A percentile compares a stretch with the other conserved stretches of the same genome.
Conservation (phyloP, 2,797 vertebrate genomes). For the Serranus cabrilla region DNA sequence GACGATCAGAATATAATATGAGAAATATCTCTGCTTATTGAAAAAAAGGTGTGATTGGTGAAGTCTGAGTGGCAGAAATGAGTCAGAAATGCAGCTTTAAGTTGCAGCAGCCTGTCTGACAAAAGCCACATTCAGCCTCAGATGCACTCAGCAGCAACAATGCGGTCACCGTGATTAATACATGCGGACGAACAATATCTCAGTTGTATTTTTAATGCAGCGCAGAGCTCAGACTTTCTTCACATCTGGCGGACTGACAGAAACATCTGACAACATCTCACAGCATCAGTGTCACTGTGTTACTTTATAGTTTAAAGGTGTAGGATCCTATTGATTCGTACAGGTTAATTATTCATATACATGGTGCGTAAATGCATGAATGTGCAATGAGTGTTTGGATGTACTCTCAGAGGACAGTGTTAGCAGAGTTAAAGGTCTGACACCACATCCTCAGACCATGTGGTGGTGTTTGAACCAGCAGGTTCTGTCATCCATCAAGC, state of each 20-base stretch:
- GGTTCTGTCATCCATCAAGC: conserved; percentile 19
- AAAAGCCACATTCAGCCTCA: conserved; percentile 28
- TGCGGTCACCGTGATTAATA: conserved; percentile 28
- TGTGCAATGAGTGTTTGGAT: conserved; percentile 54
- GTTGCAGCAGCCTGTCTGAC: conserved; percentile 8
- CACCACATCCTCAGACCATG: conserved; percentile 10
- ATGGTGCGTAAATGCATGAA: conserved; percentile 39
- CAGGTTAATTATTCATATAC: conserved; percentile 38
- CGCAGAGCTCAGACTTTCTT: conserved; percentile 28
- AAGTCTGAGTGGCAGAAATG: background rate
- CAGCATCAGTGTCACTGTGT: conserved; percentile 11
- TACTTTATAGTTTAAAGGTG: conserved; percentile 40
- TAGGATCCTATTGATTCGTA: conserved; percentile 15
- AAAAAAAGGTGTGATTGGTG: background rate
- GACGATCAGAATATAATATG: no score
- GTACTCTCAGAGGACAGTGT: conserved; percentile 34
- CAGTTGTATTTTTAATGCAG: conserved; percentile 56
- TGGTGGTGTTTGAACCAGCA: conserved; percentile 26
- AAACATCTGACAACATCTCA: conserved; percentile 20
- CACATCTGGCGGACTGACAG: conserved; percentile 40
- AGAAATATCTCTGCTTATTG: background rate
- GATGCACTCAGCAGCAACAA: conserved; percentile 22
- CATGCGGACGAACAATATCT: conserved; percentile 19
- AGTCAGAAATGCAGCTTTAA: conserved; percentile 21
- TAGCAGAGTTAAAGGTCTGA: conserved; percentile 38